Percentiles rank a stretch among this genome's conserved stretches.
Evolutionary conservation across 2,888 invertebrate genomes (phyloP).

Genomic region (Uloborus plumipes): DNA sequence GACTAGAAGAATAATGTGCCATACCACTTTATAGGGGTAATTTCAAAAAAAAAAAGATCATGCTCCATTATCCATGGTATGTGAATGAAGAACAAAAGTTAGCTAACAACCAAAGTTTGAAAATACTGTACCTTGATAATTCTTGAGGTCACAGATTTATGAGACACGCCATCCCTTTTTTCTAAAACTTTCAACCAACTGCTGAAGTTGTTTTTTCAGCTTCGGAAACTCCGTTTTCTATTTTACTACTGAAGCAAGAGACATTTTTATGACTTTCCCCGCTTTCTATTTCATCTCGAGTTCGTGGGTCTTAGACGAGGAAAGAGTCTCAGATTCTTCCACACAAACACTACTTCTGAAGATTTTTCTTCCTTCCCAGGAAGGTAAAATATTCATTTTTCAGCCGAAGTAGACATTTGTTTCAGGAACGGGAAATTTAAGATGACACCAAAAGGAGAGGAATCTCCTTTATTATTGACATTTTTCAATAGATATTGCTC

Average conservation of each 20-base stretch:
- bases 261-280: slow-evolving; percentile 42
- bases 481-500: slow-evolving; percentile 50
- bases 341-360: too few relatives aligned
- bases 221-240: slow-evolving; percentile 35
- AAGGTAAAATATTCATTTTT: slow-evolving; percentile 13
- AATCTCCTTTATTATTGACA: slow-evolving; percentile 52
- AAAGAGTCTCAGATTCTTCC: too few relatives aligned
- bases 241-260: slow-evolving; percentile 32
- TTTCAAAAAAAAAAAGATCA: too few relatives aligned
- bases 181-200: not conserved
- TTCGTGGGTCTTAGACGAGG: too few relatives aligned
- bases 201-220: slow-evolving; percentile 29
- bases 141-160: slow-evolving; percentile 35
- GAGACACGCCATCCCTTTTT: slow-evolving; percentile 3
- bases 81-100: too few relatives aligned
- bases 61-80: too few relatives aligned
- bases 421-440: slow-evolving; percentile 45
- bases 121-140: slow-evolving; percentile 11
- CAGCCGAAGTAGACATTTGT: slow-evolving; percentile 45
- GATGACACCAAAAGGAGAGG: slow-evolving; percentile 38
- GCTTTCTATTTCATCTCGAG: slow-evolving; percentile 28
- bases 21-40: too few relatives aligned
- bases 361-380: too few relatives aligned
- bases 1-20: too few relatives aligned
- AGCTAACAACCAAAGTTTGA: too few relatives aligned